These are phyloP conservation scores for Istiophorus platypterus DNA, from an alignment of 2,113 vertebrate genomes.

Conservation along the genomic window DNA sequence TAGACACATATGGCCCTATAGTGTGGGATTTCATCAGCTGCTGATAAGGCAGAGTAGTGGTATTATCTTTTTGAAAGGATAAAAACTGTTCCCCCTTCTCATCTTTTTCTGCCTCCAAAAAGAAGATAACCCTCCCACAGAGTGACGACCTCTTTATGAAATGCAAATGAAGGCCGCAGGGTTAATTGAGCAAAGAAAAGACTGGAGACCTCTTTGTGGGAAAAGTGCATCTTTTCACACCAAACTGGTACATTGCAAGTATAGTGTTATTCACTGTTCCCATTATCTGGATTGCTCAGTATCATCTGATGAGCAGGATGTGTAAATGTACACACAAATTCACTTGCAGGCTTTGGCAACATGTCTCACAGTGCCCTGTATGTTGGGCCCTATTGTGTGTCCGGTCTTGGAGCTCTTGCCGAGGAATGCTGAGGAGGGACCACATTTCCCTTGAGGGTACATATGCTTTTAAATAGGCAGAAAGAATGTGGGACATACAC, in stretches of 20 bases:
- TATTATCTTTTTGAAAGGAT: constrained; percentile 89
- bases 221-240: constrained; percentile 80
- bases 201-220: constrained; percentile 71
- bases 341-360: not conserved
- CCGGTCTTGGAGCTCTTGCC: constrained; percentile 32
- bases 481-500: constrained; percentile 50
- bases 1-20: constrained; percentile 52
- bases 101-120: constrained; percentile 83
- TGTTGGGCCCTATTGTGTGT: constrained; percentile 38
- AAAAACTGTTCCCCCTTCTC: constrained; percentile 76
- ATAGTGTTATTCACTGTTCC: not conserved
- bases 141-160: constrained; percentile 81
- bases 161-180: constrained; percentile 90
- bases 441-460: constrained; percentile 59
- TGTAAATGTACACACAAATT: constrained; percentile 7
- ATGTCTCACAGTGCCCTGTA: constrained; percentile 18
- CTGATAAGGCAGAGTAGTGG: constrained; percentile 91
- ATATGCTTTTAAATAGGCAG: constrained; percentile 79
- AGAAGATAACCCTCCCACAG: constrained; percentile 76
- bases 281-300: not conserved
- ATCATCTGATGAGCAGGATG: constrained; percentile 10
- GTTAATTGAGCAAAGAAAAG: constrained; percentile 87
- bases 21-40: constrained; percentile 91
- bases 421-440: constrained; percentile 48
- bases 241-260: constrained; percentile 61